These are phyloP conservation scores for Cettia cetti DNA, from an alignment of 2,113 vertebrate species.

Conservation along the genomic window DNA sequence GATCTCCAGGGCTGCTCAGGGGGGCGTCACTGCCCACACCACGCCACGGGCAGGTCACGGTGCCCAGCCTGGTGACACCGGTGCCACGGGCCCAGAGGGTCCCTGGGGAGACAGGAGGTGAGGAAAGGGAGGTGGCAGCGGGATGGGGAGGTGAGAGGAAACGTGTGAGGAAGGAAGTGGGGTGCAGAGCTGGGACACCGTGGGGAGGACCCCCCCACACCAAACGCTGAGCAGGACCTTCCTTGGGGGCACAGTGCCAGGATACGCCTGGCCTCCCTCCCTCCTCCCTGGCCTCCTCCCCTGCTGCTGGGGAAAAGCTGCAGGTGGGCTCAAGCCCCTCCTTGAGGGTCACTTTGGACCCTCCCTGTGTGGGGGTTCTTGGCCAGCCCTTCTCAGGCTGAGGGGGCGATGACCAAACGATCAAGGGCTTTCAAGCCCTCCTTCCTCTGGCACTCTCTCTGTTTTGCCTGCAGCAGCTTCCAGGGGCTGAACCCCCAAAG, in stretches of 20 bases:
- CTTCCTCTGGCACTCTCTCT: not conserved
- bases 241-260: rapidly evolving
- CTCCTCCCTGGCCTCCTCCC: not conserved
- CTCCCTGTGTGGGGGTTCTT: rapidly evolving
- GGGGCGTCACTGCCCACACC: not conserved
- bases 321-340: rapidly evolving
- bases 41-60: not conserved
- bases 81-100: not conserved
- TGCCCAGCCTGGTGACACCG: not conserved
- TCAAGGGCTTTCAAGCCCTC: not conserved
- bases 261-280: too few relatives aligned
- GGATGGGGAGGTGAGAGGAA: not conserved
- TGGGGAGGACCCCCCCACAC: not conserved
- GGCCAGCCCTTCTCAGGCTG: not conserved
- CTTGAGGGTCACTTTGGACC: not conserved
- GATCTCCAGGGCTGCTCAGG: rapidly evolving
- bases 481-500: not conserved
- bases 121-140: not conserved
- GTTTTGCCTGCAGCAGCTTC: not conserved
- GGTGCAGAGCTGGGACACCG: not conserved
- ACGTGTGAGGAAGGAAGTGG: not conserved
- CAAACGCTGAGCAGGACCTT: not conserved
- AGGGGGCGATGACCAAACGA: rapidly evolving
- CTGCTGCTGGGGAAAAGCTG: not conserved
- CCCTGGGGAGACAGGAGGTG: not conserved